phyloP scores from a whole-genome alignment of 1,140 invertebrate genomes.

The Drosophila auraria region DNA sequence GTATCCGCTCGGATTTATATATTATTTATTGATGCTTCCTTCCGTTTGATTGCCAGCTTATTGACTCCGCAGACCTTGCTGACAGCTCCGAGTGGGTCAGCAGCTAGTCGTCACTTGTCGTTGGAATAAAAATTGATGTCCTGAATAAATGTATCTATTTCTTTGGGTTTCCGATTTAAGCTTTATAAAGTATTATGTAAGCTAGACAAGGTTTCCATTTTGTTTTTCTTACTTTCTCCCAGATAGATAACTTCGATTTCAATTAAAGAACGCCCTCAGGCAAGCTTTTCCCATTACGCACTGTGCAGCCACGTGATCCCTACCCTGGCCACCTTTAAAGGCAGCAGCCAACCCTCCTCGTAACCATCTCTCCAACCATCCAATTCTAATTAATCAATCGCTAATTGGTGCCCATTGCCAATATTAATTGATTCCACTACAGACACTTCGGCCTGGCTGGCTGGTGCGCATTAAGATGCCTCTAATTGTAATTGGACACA shows the following conservation, averaged over 20 bases:
- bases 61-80: background rate
- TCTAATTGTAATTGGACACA: conserved; percentile 60
- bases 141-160: background rate
- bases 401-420: conserved; percentile 61
- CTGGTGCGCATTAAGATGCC: conserved; percentile 34
- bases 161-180: background rate
- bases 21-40: conserved; percentile 24
- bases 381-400: conserved; percentile 60
- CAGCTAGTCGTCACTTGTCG: background rate
- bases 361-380: background rate
- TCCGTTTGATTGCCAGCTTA: conserved; percentile 4
- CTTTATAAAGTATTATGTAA: background rate
- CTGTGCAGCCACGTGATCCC: background rate
- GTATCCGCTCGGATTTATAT: conserved; percentile 15
- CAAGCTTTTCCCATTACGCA: background rate
- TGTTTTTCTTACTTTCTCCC: too few relatives aligned
- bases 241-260: background rate
- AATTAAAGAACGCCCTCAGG: background rate
- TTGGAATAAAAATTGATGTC: conserved; percentile 16
- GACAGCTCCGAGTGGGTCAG: conserved; percentile 16
- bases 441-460: conserved; percentile 18
- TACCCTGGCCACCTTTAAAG: background rate
- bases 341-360: too few relatives aligned
- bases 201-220: too few relatives aligned
- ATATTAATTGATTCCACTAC: conserved; percentile 63